phyloP scores from a whole-genome alignment of 2,113 vertebrate genomes.

The Thamnaconus septentrionalis region DNA sequence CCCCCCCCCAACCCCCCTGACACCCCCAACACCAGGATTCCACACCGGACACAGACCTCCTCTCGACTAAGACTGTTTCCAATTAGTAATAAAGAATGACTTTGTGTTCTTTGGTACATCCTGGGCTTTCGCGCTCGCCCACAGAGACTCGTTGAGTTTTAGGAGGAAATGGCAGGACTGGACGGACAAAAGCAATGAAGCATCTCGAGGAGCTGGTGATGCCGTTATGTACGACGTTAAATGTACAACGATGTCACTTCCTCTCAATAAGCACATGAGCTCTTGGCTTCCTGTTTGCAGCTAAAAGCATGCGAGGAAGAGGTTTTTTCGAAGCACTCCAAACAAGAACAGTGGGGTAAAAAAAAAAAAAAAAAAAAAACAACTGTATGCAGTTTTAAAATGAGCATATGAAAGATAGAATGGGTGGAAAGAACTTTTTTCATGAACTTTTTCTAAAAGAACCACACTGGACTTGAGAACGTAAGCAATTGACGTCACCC shows the following conservation, averaged over 20 bases:
- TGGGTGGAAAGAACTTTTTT: conserved; percentile 52
- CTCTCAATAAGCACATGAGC: conserved; percentile 76
- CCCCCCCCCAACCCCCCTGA: too few species aligned
- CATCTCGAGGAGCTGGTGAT: conserved; percentile 67
- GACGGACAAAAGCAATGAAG: conserved; percentile 65
- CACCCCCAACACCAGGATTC: conserved; percentile 42
- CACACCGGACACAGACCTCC: conserved; percentile 44
- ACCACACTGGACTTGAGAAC: conserved; percentile 54
- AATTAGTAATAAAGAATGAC: conserved; percentile 36
- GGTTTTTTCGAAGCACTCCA: conserved; percentile 67
- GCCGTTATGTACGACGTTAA: conserved; percentile 78
- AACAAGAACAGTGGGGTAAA: conserved; percentile 54
- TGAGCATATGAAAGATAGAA: conserved; percentile 49
- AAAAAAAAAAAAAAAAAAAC: neutral
- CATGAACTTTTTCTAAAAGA: conserved; percentile 72
- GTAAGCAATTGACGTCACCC: conserved; percentile 59
- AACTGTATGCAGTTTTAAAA: conserved; percentile 64
- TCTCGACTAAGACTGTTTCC: conserved; percentile 59
- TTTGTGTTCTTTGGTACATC: conserved; percentile 63
- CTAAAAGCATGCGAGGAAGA: conserved; percentile 77
- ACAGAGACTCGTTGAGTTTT: conserved; percentile 50
- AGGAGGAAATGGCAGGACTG: conserved; percentile 48
- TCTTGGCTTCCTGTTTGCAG: conserved; percentile 80
- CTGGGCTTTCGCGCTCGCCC: conserved; percentile 39
- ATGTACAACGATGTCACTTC: conserved; percentile 77